These are phyloP conservation scores for Squalus acanthias DNA, from an alignment of 2,797 vertebrate species.

Conservation along the genomic window DNA sequence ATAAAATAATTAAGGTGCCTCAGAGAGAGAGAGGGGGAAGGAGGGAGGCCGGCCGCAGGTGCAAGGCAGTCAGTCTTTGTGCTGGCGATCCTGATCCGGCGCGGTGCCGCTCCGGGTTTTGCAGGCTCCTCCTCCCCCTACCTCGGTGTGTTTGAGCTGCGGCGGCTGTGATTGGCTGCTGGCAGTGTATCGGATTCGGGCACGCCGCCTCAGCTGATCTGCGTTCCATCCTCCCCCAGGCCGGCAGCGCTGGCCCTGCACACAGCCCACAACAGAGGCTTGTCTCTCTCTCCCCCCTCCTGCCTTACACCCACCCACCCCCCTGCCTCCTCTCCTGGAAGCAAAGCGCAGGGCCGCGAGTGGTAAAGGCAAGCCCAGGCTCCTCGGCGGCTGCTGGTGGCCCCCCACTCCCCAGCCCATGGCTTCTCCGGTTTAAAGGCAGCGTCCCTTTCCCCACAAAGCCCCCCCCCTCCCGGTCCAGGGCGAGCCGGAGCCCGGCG, in stretches of 20 bases:
- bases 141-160: neutral
- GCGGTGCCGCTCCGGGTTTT: neutral
- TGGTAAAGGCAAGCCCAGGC: neutral
- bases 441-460: too few species aligned
- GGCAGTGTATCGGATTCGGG: neutral
- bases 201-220: slow-evolving; percentile 3
- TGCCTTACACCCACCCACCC: neutral
- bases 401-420: neutral
- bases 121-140: neutral
- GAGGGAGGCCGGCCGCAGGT: too few species aligned
- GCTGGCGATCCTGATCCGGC: neutral
- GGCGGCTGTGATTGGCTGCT: neutral
- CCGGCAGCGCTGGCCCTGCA: neutral
- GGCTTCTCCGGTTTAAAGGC: neutral
- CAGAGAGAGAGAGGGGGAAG: too few species aligned
- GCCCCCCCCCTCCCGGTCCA: too few species aligned
- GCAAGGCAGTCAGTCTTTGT: too few species aligned
- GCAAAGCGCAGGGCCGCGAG: neutral
- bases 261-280: neutral
- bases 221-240: neutral
- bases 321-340: neutral
- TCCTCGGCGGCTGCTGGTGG: too few species aligned
- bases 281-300: neutral
- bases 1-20: too few species aligned
- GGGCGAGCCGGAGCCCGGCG: too few species aligned